Base-by-base conservation (phyloP, 2,888 invertebrate species). In the Heliconius aoede region DNA sequence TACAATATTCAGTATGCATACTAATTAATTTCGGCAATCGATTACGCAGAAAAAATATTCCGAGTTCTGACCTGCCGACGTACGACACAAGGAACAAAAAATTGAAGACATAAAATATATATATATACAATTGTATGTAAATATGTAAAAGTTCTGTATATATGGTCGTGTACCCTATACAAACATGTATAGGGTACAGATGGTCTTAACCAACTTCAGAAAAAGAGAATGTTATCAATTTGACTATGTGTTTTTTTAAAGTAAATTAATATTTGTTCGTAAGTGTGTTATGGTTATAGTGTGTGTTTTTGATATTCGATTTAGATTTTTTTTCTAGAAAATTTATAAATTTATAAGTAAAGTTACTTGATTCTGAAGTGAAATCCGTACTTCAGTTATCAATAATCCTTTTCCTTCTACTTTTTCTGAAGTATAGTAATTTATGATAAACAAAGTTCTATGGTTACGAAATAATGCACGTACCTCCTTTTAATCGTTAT, bases 1-100 rank as follows among this genome's bases (percentile, higher is more conserved):
- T 81, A 80, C 76, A 80, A 76, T 76, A 76, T 76, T 30, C 76
- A 62, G 62, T 79, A 75, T 79, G 79, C 77, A 82, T 83, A 76
- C 76, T 83, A 85, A 86, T 86, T 86, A 86, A 84, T 84, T 83
- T 83, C 77, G 80, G 79, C 80, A 80, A 81, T 83, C 81, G 79
- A 80, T 79, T 81, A 79, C 77, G 26, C 60, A 64, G 30, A 73
- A 64, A 60, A 68, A 76, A 55, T 74, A 58, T 55, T 76, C 69
- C 40, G 40, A 73, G 62, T 55, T 76, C 55, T 55, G 60, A 73
- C 67, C 75, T 60, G 68, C 68, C 73, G 51, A 51, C 46, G 62
- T 71, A 73, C 55, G 65, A 18, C 30, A 28, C 58, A 24, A 46
- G 60, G 64, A 61, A 32, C 36, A 71, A 74, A 72, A 74, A 55